Evolutionary conservation across 2,797 vertebrate genomes (phyloP).

Genomic region (Antennarius maculatus): DNA sequence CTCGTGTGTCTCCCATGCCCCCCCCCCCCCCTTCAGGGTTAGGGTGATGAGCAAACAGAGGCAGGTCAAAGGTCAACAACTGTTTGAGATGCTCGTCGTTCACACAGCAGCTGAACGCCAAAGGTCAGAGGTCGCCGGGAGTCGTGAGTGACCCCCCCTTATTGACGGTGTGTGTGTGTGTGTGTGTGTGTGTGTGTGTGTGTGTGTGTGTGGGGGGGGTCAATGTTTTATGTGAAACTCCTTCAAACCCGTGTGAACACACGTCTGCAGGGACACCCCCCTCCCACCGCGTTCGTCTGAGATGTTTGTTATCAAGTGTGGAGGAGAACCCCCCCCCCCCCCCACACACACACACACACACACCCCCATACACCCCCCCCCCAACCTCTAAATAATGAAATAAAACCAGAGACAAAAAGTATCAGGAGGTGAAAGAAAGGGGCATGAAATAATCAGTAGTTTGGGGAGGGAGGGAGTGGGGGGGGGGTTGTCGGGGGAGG

Average conservation of each 20-base stretch:
- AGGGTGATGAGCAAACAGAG: conserved; percentile 55
- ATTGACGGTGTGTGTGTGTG: not conserved
- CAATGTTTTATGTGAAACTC: conserved; percentile 7
- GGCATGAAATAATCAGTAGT: conserved; percentile 76
- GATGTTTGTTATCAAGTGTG: conserved; percentile 55
- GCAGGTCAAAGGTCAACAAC: conserved; percentile 65
- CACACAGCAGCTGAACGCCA: conserved; percentile 61
- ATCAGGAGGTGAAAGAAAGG: conserved; percentile 32
- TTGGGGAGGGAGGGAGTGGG: conserved; percentile 34
- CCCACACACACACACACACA: no score
- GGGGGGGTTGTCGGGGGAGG: no score
- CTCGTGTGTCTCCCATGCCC: not conserved
- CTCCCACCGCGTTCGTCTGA: conserved; percentile 29
- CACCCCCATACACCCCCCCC: no score
- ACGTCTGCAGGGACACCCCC: conserved; percentile 9
- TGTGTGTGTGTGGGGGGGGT: not conserved
- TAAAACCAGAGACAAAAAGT: conserved; percentile 41
- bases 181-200: no score
- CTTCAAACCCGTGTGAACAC: conserved; percentile 4
- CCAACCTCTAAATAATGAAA: conserved; percentile 69
- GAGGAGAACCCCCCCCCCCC: conserved; percentile 36
- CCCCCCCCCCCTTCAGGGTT: conserved; percentile 30
- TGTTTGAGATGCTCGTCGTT: conserved; percentile 71
- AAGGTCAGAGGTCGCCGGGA: conserved; percentile 62
- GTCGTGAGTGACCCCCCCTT: conserved; percentile 56